Conservation (phyloP, 2,797 vertebrate genomes). For the Cyprinella venusta region DNA sequence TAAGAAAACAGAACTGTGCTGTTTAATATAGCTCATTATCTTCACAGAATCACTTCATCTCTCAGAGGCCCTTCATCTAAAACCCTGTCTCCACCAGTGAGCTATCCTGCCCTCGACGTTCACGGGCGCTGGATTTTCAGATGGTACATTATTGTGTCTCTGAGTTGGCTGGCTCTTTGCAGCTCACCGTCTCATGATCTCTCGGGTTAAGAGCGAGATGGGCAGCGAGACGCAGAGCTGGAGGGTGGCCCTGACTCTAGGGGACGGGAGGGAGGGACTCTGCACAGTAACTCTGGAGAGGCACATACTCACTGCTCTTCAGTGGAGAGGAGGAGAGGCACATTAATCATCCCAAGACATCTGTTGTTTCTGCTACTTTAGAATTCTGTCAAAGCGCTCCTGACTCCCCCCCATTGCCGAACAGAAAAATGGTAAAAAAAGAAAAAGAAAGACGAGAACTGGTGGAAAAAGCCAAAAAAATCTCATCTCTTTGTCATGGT, state of each 20-base stretch:
- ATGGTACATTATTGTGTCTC: slow-evolving; percentile 17
- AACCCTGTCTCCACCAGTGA: background rate
- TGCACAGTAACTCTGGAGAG: slow-evolving; percentile 58
- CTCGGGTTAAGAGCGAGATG: slow-evolving; percentile 20
- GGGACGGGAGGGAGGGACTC: slow-evolving; percentile 66
- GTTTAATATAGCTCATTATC: slow-evolving; percentile 26
- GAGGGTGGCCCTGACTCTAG: slow-evolving; percentile 42
- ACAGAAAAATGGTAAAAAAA: slow-evolving; percentile 16
- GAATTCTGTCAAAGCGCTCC: slow-evolving; percentile 75
- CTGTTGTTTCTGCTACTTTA: slow-evolving; percentile 80
- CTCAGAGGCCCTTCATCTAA: slow-evolving; percentile 19
- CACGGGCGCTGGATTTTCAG: background rate
- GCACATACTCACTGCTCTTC: slow-evolving; percentile 69
- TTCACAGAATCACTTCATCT: slow-evolving; percentile 26
- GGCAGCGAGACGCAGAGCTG: background rate
- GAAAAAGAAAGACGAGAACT: background rate
- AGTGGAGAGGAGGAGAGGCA: slow-evolving; percentile 70
- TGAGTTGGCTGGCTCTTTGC: slow-evolving; percentile 4
- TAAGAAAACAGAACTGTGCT: background rate
- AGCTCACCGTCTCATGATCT: slow-evolving; percentile 24
- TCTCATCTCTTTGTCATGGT: slow-evolving; percentile 65
- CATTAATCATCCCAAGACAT: slow-evolving; percentile 82
- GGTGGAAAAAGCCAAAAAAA: slow-evolving; percentile 56
- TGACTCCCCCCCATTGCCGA: slow-evolving; percentile 35
- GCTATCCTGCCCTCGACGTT: background rate